Conservation (phyloP, 2,113 vertebrate genomes). For the Albula glossodonta region DNA sequence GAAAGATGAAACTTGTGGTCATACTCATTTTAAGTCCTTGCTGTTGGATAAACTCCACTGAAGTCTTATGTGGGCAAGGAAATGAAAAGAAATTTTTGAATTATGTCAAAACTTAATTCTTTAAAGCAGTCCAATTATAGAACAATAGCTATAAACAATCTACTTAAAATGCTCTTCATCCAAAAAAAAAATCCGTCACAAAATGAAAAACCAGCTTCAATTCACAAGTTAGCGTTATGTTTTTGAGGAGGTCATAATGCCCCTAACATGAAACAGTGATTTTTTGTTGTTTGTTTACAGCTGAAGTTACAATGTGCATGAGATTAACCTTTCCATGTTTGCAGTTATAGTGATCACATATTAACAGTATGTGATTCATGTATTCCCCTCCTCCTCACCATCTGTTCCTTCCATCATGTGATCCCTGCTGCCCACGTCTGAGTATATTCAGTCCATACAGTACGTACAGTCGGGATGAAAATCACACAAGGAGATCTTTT, state of each 20-base stretch:
- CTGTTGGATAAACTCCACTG: too few relatives aligned
- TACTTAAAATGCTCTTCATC: neutral
- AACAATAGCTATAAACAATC: neutral
- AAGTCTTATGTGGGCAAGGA: too few relatives aligned
- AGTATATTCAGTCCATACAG: neutral
- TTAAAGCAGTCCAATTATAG: neutral
- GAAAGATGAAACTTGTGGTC: too few relatives aligned
- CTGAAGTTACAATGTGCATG: neutral
- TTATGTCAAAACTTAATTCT: too few relatives aligned
- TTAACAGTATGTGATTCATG: slow-evolving; percentile 1
- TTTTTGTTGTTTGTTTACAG: neutral
- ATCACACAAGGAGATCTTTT: neutral
- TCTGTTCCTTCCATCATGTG: neutral
- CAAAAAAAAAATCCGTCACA: neutral
- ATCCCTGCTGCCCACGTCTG: neutral
- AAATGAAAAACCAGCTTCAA: too few relatives aligned
- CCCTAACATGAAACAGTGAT: neutral
- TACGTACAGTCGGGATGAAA: neutral
- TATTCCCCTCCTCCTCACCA: neutral
- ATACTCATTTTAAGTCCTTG: too few relatives aligned
- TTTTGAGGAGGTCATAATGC: neutral
- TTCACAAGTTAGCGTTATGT: too few relatives aligned
- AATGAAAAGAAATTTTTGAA: too few relatives aligned
- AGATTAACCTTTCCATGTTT: neutral
- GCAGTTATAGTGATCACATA: neutral